Evolutionary conservation across 2,797 vertebrate species (phyloP).

Genomic region (Carapus acus): DNA sequence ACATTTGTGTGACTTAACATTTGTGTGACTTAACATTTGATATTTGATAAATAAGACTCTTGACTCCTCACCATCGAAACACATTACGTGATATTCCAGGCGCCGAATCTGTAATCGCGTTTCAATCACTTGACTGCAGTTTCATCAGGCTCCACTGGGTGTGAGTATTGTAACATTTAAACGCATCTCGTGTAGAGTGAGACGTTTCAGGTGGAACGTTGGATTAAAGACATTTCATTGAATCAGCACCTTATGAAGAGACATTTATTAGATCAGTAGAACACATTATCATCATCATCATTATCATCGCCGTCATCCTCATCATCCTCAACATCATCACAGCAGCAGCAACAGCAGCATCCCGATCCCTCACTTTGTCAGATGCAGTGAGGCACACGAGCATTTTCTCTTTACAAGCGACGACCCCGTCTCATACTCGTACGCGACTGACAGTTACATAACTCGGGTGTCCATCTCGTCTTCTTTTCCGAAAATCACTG

Average conservation of each 20-base stretch:
- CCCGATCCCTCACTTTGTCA: conserved; percentile 49
- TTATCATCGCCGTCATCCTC: too few relatives aligned
- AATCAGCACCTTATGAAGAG: conserved; percentile 66
- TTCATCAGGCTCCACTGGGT: too few relatives aligned
- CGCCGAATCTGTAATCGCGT: too few relatives aligned
- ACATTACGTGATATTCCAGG: too few relatives aligned
- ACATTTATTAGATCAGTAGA: conserved; percentile 86
- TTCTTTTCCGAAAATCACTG: conserved; percentile 23
- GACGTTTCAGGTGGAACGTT: too few relatives aligned
- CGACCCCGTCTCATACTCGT: conserved; percentile 35
- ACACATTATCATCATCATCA: conserved; percentile 69
- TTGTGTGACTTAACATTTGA: too few relatives aligned
- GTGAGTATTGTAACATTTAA: too few relatives aligned
- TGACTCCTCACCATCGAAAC: too few relatives aligned
- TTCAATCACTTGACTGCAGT: too few relatives aligned
- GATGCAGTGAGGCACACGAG: conserved; percentile 21
- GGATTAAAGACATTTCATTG: conserved; percentile 45
- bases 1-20: too few relatives aligned
- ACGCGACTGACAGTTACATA: conserved; percentile 27
- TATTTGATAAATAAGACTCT: too few relatives aligned
- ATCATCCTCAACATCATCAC: conserved; percentile 47
- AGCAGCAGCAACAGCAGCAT: conserved; percentile 59
- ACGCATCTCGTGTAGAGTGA: too few relatives aligned
- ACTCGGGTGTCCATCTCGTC: conserved; percentile 29
- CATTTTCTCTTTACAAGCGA: conserved; percentile 31